Evolutionary conservation across 2,113 vertebrate species (phyloP).

Genomic region (Dendropsophus ebraccatus): DNA sequence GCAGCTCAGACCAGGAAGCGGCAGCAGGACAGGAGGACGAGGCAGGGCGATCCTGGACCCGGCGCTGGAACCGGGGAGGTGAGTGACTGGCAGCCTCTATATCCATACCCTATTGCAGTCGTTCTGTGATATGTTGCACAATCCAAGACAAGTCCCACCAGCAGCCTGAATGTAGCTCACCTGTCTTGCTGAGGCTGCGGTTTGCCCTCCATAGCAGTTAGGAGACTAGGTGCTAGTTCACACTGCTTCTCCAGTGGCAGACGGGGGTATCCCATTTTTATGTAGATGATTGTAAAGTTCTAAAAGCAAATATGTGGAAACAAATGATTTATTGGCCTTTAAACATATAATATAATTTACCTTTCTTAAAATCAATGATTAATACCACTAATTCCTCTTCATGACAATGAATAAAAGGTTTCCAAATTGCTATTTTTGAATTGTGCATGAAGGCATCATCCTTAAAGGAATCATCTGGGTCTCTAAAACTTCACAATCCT

Average conservation of each 20-base stretch:
- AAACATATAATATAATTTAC: neutral
- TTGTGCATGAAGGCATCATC: too few species aligned
- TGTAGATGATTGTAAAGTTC: constrained; percentile 99
- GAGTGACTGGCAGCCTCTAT: too few species aligned
- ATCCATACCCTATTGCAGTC: too few species aligned
- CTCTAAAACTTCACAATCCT: too few species aligned
- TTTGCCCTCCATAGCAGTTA: constrained; percentile 97
- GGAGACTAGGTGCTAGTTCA: constrained; percentile 94
- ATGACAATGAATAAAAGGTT: neutral
- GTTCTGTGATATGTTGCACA: too few species aligned
- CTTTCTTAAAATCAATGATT: neutral
- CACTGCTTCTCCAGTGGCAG: constrained; percentile 93
- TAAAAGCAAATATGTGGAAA: constrained; percentile 64
- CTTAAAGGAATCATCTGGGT: too few species aligned
- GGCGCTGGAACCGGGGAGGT: too few species aligned
- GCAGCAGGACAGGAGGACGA: too few species aligned
- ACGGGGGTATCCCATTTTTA: constrained; percentile 98
- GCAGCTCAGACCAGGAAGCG: too few species aligned
- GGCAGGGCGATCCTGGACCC: too few species aligned
- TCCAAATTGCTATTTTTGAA: too few species aligned
- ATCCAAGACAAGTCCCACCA: neutral
- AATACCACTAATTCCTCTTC: neutral
- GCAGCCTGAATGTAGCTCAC: constrained; percentile 67
- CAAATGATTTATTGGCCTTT: neutral
- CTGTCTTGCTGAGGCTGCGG: constrained; percentile 97